phyloP scores from a whole-genome alignment of 2,888 invertebrate genomes.

The Leptopilina syphax region DNA sequence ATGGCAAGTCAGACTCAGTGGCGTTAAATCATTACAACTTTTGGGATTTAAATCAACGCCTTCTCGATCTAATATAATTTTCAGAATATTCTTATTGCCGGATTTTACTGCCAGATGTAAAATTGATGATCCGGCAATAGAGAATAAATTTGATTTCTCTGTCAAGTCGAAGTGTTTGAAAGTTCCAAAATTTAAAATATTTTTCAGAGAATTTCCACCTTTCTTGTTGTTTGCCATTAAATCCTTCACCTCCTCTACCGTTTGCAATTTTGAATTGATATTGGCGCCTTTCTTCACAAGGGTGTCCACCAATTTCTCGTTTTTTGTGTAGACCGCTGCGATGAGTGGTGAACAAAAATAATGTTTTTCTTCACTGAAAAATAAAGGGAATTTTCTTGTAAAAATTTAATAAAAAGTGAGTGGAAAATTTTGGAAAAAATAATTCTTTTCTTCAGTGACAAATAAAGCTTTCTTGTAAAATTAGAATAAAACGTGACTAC shows the following conservation, averaged over 20 bases:
- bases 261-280: not conserved
- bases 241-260: not conserved
- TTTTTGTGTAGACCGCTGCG: not conserved
- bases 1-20: not conserved
- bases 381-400: no score
- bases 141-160: no score
- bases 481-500: no score
- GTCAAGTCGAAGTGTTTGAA: not conserved
- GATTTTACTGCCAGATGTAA: not conserved
- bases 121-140: not conserved
- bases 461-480: no score
- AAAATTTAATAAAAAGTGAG: not conserved
- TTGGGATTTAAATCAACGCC: not conserved
- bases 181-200: not conserved
- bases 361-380: not conserved
- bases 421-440: no score
- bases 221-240: not conserved
- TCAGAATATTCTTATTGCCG: not conserved
- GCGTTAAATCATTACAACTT: not conserved
- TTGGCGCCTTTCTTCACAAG: not conserved
- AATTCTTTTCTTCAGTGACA: no score
- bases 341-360: not conserved
- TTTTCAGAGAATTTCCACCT: not conserved
- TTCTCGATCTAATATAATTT: not conserved
- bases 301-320: not conserved